Base-by-base conservation (phyloP, 2,888 invertebrate species). In the Oxytorus armatus region DNA sequence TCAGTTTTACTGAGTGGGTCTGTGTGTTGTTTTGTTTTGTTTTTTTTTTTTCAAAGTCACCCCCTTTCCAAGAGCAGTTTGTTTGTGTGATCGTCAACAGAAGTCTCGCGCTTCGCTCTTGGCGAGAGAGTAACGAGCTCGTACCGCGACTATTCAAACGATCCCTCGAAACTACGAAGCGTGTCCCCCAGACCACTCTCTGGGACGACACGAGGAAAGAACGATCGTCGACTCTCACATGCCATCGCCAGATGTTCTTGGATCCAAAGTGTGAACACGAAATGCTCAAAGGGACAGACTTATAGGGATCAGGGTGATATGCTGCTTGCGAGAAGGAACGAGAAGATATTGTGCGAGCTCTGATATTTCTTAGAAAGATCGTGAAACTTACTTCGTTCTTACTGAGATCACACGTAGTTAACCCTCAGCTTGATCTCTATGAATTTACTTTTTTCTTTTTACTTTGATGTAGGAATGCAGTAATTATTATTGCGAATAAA, bases 211-310 rank as follows among this genome's bases (percentile, higher is more conserved):
- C 14, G 69, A 53, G 18, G 55, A 65, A 55, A 42, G 53, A 59
- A 49, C 42, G 5, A 47, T 44, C 53, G 55, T 47, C 36, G 49
- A 69, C 66, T 78, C 66, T 78, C 66, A 78, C 77, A 73, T 61
- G 73, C 77, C 66, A 78, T 25, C 36, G 77, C 77, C 77, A 78
- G 77, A 78, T 78, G 77, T 73, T 73, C 36, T n/a, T n/a, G 36
- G 16, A 78, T 77, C 65, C 81, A 77, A n/a, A 81, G 82, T 72
- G 82, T 75, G 77, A 80, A 76, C 49, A 23, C 47, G n/a, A 73
- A 42, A 65, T 25, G 39, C 39, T 39, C 51, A 29, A 29, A 29
- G 53, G n/a, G 55, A 53, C 29, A 63, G 33, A 23, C 23, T 23
- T 49, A n/a, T 23, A 51, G 23, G n/a, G 14, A 53, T 25, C 29